Base-by-base conservation (phyloP, 2,797 vertebrate species). In the Lophotriccus pileatus region DNA sequence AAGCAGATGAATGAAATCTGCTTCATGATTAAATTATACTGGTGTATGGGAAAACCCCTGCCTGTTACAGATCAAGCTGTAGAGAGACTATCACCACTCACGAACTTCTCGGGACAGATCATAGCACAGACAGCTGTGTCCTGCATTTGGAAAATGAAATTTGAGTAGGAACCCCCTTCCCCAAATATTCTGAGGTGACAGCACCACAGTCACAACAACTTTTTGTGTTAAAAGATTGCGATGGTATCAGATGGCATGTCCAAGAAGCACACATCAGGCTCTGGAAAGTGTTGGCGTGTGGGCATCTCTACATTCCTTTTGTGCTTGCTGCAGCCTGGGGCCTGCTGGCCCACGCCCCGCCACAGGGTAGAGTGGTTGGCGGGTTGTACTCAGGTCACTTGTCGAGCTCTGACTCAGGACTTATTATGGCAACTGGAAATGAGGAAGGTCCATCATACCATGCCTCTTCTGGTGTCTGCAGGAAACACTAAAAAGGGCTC, bases 11-110 rank as follows among this genome's bases (percentile, higher is more conserved):
- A 88, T 93, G 82, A 97, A 97, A 96, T 94, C 73, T 96, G 74
- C 75, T 96, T 95, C 58, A 59, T 30, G 53, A 93, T 97, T 96
- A 94, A 96, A 96, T 94, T 75, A 94, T 85, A 93, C 53, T 59
- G 84, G 25, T 55, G 76, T 77, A 94, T 90, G 60, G 63, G 56
- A 95, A 95, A 90, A 62, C 53, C 62, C 94, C 76, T 90, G 72
- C 34, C 49, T 59, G 78, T 59, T 90, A 88, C 56, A 91, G 67
- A 67, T 56, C 39, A 39, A 56, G 63, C 47, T 79, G 43, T 14
- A 49, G 73, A 41, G 25, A 3, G 4, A 1, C 2, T 39, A 84
- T 5, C 24, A 59, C 22, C 2, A 8, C 58, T 74, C 44, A 64
- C 17, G 53, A 73, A 69, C 53, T 88, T 27, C 56, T 94, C 41